A percentile compares a stretch with the other conserved stretches of the same genome.
Conservation (phyloP, 1,140 invertebrate genomes). For the Cydia fagiglandana region DNA sequence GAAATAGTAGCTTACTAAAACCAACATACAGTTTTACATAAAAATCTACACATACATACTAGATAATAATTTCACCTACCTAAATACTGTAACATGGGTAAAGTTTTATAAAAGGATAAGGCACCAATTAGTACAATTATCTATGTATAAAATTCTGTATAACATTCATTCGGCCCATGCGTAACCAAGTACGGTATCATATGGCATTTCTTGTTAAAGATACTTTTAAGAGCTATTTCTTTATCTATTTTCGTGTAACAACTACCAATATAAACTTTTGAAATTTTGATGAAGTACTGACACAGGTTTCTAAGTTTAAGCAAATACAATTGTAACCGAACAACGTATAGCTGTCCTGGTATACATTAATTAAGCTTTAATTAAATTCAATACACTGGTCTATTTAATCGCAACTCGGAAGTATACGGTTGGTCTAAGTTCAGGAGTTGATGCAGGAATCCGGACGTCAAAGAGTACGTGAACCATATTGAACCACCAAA, state of each 20-base stretch:
- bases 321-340: conserved; percentile 2
- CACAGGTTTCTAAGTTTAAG: conserved; percentile 10
- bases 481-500: background rate
- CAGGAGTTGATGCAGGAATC: background rate
- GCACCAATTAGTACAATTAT: conserved; percentile 2
- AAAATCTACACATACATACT: conserved; percentile 14
- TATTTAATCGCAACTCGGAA: background rate
- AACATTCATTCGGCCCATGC: conserved; percentile 26
- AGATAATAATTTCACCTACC: conserved; percentile 21
- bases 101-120: conserved; percentile 12
- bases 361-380: background rate
- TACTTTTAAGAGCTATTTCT: conserved; percentile 4
- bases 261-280: conserved; percentile 11
- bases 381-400: background rate
- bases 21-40: conserved; percentile 21
- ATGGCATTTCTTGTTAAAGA: background rate
- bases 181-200: background rate
- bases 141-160: background rate
- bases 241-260: conserved; percentile 19
- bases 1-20: conserved; percentile 19
- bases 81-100: conserved; percentile 26
- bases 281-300: background rate
- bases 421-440: background rate
- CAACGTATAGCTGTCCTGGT: background rate
- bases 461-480: background rate